Evolutionary conservation across 2,888 invertebrate genomes (phyloP), one percentile per base, ranked within the genome.

Genomic region (Oithona nana): DNA sequence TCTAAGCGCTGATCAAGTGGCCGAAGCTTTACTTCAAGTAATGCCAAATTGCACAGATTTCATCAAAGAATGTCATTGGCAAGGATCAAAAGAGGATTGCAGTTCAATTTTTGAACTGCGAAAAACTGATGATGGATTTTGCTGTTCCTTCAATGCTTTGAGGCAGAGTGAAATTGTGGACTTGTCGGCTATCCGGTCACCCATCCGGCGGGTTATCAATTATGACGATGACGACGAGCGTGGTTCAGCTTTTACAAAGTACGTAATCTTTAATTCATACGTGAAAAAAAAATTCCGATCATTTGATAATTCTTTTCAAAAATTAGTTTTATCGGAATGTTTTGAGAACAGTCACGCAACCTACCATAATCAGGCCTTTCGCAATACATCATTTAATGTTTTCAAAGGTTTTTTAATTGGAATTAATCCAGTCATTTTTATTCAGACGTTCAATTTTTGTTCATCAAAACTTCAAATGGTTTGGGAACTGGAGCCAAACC

Each of bases 41-140:
- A 57, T 61, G 48, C 60, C 64, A 28, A 61, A 29, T 54, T 64
- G 61, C 31, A 28, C 30, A n/a, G 61, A 61, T 3, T 49, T 60
- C 24, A 52, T 64, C 28, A 20, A 57, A 3, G 13, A 61, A 8
- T 64, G 64, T 30, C 49, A 49, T 22, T 64, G 64, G 64, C 54
- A 64, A 56, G 57, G 57, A n/a, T 20, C 54, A 24, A 39, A 48
- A 28, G 54, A 51, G 13, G 49, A 64, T n/a, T 64, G 64, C 28
- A 29, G 29, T n/a, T 11, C 28, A 6, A 39, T 64, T 4, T 62
- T 64, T 57, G 51, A 64, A 39, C n/a, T 59, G 11, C 49, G 57
- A 50, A 63, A 62, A 29, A 64, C 64, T 3, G 63, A 64, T 52
- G 56, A 62, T 57, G 64, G 64, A 11, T 63, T 63, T 30, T 64